A percentile compares a stretch with the other conserved stretches of the same genome.
Evolutionary conservation across 1,140 invertebrate species (phyloP).

Genomic region (Drosophila mauritiana): DNA sequence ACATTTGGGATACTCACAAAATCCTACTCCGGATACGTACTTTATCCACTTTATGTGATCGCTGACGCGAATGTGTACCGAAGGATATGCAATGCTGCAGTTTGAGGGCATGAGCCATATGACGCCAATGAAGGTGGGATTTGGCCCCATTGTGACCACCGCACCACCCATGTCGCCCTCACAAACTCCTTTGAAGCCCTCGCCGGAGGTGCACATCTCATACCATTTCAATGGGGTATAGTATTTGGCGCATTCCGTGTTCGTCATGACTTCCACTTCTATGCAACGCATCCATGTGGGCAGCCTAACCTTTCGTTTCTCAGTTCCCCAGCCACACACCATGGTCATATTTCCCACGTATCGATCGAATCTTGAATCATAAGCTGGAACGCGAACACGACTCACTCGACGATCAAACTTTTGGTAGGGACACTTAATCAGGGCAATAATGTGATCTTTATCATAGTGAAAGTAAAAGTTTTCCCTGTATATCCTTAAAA

Average conservation of each 20-base stretch:
- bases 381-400: neutral
- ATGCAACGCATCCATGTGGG: neutral
- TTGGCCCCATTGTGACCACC: neutral
- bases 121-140: neutral
- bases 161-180: neutral
- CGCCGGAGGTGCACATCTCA: constrained; percentile 2
- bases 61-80: neutral
- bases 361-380: neutral
- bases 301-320: neutral
- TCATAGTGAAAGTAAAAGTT: neutral
- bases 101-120: neutral
- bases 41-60: constrained; percentile 1
- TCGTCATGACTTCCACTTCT: neutral
- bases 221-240: neutral
- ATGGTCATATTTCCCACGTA: neutral
- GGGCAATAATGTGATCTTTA: neutral
- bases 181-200: neutral
- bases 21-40: neutral
- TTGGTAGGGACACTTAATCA: neutral
- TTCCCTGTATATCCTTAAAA: neutral
- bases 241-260: neutral
- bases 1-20: neutral
- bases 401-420: neutral
- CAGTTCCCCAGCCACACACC: neutral
- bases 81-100: neutral